Base-by-base conservation (phyloP, 2,888 invertebrate species). In the Drosophila dives region DNA sequence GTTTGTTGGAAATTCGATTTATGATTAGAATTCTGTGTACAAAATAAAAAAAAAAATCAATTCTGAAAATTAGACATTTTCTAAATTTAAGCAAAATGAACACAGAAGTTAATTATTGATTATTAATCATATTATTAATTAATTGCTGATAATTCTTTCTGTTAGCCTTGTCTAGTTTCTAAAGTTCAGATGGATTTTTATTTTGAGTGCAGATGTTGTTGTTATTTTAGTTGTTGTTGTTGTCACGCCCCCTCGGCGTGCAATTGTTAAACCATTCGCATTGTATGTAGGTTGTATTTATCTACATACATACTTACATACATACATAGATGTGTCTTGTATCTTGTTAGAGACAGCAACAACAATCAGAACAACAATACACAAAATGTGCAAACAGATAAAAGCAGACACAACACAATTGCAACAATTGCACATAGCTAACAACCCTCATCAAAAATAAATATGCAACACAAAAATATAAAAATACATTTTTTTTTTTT, bases 281-380 rank as follows among this genome's bases (percentile, higher is more conserved):
- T 45, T 53, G 34, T 51, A 34, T 50, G 33, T 40, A 17, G 12
- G 20, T 48, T 59, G 40, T 23, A n/a, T 15, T 12, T 49, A 33
- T 23, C 3, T 36, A 29, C 53, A 11, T 33, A 36, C 12, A 20
- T n/a, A 12, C 8, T 8, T 20, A 76, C 71, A 81, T 81, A 72
- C 66, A 23, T 38, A 15, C 36, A 15, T 15, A 36, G 36, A 36
- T 45, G 23, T 15, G 45, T 23, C 75, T 50, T 51, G 36, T 62
- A 66, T 81, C 65, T 72, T 72, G 71, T 75, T 68, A 62, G 70
- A 77, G 72, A 75, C 42, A 65, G 48, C 53, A 10, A 54, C 63
- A 61, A 50, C 48, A 68, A 62, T 62, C 20, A 0, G 26, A 72
- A 71, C 26, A 72, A 63, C 58, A 67, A 48, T 68, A 62, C 34